Conservation (phyloP, 1,140 invertebrate species). For the Drosophila sturtevanti region DNA sequence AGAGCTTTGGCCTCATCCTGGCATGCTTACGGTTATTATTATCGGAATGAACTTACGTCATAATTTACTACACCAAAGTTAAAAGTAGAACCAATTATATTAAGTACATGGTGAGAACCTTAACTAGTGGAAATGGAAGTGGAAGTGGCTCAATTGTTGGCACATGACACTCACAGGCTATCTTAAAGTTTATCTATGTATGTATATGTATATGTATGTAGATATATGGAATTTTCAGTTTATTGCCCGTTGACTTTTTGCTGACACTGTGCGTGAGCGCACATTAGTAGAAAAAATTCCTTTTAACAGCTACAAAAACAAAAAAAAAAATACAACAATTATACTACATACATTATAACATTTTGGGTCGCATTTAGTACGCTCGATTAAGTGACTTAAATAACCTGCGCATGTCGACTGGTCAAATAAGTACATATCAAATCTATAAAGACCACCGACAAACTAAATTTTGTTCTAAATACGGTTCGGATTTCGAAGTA, state of each 20-base stretch:
- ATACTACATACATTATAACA: slow-evolving; percentile 37
- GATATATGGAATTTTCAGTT: slow-evolving; percentile 17
- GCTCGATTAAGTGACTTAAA: slow-evolving; percentile 68
- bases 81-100: slow-evolving; percentile 16
- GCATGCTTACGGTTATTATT: background rate
- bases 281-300: slow-evolving; percentile 30
- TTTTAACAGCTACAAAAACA: slow-evolving; percentile 22
- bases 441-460: slow-evolving; percentile 17
- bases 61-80: background rate
- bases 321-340: slow-evolving; percentile 21
- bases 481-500: slow-evolving; percentile 21
- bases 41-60: slow-evolving; percentile 6
- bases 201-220: too few relatives aligned
- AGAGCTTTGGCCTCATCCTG: background rate
- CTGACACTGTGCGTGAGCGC: slow-evolving; percentile 31
- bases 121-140: background rate
- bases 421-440: slow-evolving; percentile 18
- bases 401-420: slow-evolving; percentile 22
- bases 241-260: slow-evolving; percentile 33
- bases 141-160: slow-evolving; percentile 8
- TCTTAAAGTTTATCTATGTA: background rate
- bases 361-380: slow-evolving; percentile 43
- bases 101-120: background rate
- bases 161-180: background rate
- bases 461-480: slow-evolving; percentile 28